A percentile compares a stretch with the other conserved stretches of the same genome.
phyloP scores from a whole-genome alignment of 2,888 invertebrate species.

The Trichacis sp. region DNA sequence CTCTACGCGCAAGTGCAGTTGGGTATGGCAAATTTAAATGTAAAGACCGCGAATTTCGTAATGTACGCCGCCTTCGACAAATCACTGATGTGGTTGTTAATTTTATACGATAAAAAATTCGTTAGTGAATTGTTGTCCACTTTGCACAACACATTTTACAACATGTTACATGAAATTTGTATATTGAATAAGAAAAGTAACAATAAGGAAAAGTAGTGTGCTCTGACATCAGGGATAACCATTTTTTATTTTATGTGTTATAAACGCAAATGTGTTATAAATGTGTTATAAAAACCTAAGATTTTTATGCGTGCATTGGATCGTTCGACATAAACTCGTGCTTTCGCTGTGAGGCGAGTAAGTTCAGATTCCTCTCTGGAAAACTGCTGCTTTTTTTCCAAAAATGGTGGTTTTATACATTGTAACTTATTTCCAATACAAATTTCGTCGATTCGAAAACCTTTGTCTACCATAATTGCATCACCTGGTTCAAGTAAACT shows the following conservation, averaged over 20 bases:
- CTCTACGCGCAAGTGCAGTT: constrained; percentile 23
- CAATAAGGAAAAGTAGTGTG: too few relatives aligned
- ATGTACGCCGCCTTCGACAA: constrained; percentile 11
- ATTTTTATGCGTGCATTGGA: constrained; percentile 33
- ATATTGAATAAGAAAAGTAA: too few relatives aligned
- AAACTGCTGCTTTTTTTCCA: constrained; percentile 38
- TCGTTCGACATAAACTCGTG: constrained; percentile 38
- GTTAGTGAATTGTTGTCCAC: constrained; percentile 17
- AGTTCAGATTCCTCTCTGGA: constrained; percentile 26
- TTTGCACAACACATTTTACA: constrained; percentile 35
- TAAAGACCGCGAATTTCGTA: constrained; percentile 9
- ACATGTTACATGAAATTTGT: too few relatives aligned
- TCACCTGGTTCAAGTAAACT: too few relatives aligned
- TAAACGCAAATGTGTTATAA: too few relatives aligned
- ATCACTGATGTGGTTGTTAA: background rate
- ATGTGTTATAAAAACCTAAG: constrained; percentile 16
- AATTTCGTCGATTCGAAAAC: too few relatives aligned
- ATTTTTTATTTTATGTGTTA: too few relatives aligned
- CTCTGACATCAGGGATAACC: too few relatives aligned
- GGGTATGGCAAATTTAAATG: constrained; percentile 14
- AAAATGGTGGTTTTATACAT: constrained; percentile 37
- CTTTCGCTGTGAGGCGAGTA: constrained; percentile 31
- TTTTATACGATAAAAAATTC: constrained; percentile 27
- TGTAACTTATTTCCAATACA: constrained; percentile 22
- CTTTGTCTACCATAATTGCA: too few relatives aligned